phyloP scores from a whole-genome alignment of 2,888 invertebrate genomes.

The Agriopis leucophaearia region DNA sequence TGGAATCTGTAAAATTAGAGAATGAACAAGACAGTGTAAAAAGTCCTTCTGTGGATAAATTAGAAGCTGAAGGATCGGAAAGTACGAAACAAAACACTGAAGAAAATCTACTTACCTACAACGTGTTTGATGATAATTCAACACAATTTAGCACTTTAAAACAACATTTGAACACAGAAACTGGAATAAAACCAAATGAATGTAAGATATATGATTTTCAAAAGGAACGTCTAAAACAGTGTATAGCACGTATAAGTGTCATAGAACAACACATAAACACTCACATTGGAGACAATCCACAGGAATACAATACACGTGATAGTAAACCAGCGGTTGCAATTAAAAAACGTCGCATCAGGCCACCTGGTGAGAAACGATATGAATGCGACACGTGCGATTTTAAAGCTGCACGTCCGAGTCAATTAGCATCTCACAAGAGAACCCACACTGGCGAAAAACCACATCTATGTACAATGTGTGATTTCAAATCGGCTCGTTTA shows the following conservation, averaged over 20 bases:
- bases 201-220: background rate
- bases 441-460: background rate
- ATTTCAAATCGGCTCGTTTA: background rate
- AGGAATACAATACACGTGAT: background rate
- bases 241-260: background rate
- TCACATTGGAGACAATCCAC: background rate
- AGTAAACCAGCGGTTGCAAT: background rate
- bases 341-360: background rate
- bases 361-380: background rate
- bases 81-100: background rate
- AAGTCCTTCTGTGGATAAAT: background rate
- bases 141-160: background rate
- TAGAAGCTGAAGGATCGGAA: background rate
- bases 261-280: background rate
- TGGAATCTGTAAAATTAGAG: background rate
- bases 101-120: background rate
- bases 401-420: background rate
- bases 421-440: background rate
- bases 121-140: background rate
- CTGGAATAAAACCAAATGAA: background rate
- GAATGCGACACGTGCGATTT: background rate
- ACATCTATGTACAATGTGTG: conserved; percentile 1
- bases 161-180: background rate
- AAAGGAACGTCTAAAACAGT: background rate
- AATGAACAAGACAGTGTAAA: background rate